Evolutionary conservation across 2,888 invertebrate genomes (phyloP).

Genomic region (Epistrophe grossulariae): DNA sequence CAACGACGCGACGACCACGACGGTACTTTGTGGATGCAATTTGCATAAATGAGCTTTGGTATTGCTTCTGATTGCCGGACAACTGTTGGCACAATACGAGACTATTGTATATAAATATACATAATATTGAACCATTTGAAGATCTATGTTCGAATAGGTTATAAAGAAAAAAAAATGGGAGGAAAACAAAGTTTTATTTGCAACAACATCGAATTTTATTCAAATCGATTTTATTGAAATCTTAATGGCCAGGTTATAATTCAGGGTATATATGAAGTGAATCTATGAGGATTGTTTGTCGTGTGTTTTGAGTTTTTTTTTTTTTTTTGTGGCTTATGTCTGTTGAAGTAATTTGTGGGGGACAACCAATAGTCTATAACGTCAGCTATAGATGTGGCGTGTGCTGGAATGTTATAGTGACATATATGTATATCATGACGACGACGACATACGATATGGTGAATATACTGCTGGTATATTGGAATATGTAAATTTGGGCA

Average conservation of each 20-base stretch:
- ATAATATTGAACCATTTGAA: conserved; percentile 56
- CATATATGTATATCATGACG: conserved; percentile 59
- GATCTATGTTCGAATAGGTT: conserved; percentile 42
- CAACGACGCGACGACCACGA: conserved; percentile 6
- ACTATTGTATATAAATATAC: background rate
- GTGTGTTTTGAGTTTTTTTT: conserved; percentile 32
- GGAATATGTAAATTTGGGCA: background rate
- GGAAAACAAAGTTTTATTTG: conserved; percentile 41
- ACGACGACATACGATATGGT: background rate
- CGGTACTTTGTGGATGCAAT: conserved; percentile 60
- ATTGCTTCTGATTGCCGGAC: conserved; percentile 68
- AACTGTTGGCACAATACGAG: conserved; percentile 30
- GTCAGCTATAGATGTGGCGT: conserved; percentile 50
- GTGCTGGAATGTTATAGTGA: conserved; percentile 58
- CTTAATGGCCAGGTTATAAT: conserved; percentile 60
- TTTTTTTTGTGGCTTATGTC: conserved; percentile 29
- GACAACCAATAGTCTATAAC: conserved; percentile 21
- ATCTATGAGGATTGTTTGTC: conserved; percentile 51
- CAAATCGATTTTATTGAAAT: conserved; percentile 72
- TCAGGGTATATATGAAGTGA: conserved; percentile 40
- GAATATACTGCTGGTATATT: background rate
- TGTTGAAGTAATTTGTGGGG: conserved; percentile 31
- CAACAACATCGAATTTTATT: conserved; percentile 71
- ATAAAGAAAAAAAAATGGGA: conserved; percentile 32
- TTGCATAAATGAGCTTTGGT: conserved; percentile 70